Evolutionary conservation across 2,113 vertebrate genomes (phyloP), one percentile per base, ranked within the genome.

Genomic region (Polypterus bichir): DNA sequence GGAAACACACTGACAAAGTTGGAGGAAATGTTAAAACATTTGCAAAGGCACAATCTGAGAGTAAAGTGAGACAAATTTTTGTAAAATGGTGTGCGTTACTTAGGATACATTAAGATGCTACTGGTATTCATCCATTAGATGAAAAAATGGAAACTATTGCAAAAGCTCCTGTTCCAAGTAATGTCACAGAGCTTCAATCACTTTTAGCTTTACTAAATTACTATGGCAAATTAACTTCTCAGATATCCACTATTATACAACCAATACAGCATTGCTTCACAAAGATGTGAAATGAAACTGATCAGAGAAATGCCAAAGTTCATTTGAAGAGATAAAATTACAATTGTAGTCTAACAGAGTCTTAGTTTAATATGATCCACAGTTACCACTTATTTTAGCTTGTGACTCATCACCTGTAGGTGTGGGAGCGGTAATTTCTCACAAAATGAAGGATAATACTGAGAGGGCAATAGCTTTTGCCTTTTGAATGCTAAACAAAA

Each of bases 151-250:
- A 59, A 9, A 47, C 56, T 55, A 60, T n/a, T 6, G 0, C 0
- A 5, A 44, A 45, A 0, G 1, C 47, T 4, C 0, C 2, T 1
- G 48, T 49, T 0, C 4, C 61, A 4, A 57, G 59, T 51, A 64
- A 61, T 52, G 27, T 57, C 3, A 57, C 44, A n/a, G 63, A 64
- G 9, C 54, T 64, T 45, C 59, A 45, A 7, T 61, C 53, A 27
- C 57, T 57, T 45, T 10, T 49, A 52, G 54, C 55, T 3, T 45
- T 62, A 44, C 7, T 62, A 3, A 54, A 48, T 9, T 63, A 63
- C 47, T 63, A 66, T 48, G 61, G 61, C 4, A 67, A 57, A 49
- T 66, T 66, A 46, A 57, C 52, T 46, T 45, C 47, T 52, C 59
- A 65, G 47, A 49, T 65, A 10, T 65, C 63, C 46, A 65, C 63